Evolutionary conservation across 2,113 vertebrate genomes (phyloP).

Genomic region (Dasyurus viverrinus): DNA sequence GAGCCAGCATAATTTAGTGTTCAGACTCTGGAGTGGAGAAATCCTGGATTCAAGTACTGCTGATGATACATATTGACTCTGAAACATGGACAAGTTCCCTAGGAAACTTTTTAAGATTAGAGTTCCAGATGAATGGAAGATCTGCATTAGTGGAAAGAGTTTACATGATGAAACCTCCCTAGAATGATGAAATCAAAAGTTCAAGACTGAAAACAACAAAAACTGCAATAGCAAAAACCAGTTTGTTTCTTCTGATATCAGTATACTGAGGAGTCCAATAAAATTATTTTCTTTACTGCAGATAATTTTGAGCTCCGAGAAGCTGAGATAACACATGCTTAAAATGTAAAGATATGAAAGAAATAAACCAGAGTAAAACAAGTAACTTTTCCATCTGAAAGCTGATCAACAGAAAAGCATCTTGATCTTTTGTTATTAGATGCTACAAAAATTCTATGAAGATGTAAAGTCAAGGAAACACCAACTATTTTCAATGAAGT

Average conservation of each 20-base stretch:
- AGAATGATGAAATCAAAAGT: background rate
- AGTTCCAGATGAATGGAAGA: background rate
- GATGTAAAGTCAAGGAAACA: background rate
- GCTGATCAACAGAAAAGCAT: background rate
- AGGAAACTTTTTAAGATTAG: background rate
- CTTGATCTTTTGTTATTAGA: background rate
- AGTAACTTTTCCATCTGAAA: background rate
- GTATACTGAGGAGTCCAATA: background rate
- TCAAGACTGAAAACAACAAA: background rate
- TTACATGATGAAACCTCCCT: background rate
- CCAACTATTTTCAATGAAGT: background rate
- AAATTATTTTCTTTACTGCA: background rate
- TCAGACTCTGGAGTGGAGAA: background rate
- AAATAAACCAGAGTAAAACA: background rate
- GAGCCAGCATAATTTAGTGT: background rate
- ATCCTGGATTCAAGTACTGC: background rate
- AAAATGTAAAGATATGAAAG: background rate
- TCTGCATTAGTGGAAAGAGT: background rate
- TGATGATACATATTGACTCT: background rate
- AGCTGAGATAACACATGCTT: background rate
- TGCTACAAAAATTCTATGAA: background rate
- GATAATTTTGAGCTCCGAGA: background rate
- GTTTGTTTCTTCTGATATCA: background rate
- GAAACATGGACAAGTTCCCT: background rate
- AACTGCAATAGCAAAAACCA: background rate